phyloP scores from a whole-genome alignment of 2,113 vertebrate genomes.

The Sinocyclocheilus anophthalmus region DNA sequence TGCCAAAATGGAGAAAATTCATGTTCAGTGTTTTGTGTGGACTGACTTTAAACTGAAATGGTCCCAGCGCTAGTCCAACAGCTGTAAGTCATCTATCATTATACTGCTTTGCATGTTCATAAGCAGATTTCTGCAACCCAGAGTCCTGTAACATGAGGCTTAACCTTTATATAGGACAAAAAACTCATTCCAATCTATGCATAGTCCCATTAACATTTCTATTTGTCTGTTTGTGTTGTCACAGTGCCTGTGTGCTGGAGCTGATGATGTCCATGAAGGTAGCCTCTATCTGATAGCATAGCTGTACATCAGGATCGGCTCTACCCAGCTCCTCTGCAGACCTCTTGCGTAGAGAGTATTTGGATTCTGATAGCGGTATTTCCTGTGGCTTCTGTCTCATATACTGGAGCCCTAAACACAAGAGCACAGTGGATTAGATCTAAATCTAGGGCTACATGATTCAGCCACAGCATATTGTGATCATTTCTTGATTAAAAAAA shows the following conservation, averaged over 20 bases:
- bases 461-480: not conserved
- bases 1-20: not conserved
- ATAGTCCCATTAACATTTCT: not conserved
- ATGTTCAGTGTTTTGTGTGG: not conserved
- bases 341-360: conserved; percentile 73
- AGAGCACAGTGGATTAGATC: not conserved
- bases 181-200: not conserved
- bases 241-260: conserved; percentile 85
- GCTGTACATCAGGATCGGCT: conserved; percentile 88
- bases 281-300: conserved; percentile 92
- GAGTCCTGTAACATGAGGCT: not conserved
- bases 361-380: conserved; percentile 61
- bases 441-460: not conserved
- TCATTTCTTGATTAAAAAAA: not conserved
- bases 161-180: not conserved
- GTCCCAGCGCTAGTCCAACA: not conserved
- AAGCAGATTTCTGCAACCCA: not conserved
- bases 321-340: conserved; percentile 77
- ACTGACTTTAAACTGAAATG: not conserved
- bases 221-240: conserved; percentile 40
- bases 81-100: not conserved
- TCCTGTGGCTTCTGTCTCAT: conserved; percentile 86
- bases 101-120: not conserved
- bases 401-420: conserved; percentile 85
- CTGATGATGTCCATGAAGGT: conserved; percentile 95